Conservation (phyloP, 1,140 invertebrate species). For the Drosophila varians region DNA sequence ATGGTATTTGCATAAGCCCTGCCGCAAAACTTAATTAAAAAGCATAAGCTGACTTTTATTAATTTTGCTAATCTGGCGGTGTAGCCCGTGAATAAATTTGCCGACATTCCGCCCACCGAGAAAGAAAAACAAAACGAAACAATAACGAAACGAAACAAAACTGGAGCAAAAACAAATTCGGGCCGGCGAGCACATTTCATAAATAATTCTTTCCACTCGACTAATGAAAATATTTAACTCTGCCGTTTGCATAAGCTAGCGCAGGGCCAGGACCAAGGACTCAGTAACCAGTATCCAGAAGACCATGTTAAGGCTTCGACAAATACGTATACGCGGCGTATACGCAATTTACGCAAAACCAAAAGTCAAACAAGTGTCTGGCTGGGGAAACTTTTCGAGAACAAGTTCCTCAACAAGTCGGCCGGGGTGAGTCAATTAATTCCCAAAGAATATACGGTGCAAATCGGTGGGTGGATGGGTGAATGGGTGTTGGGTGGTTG, state of each 20-base stretch:
- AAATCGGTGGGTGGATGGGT: constrained; percentile 15
- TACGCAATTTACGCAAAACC: constrained; percentile 56
- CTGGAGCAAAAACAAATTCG: constrained; percentile 18
- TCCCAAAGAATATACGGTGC: constrained; percentile 61
- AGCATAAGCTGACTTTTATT: constrained; percentile 70
- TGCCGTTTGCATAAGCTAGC: constrained; percentile 60
- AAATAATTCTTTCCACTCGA: constrained; percentile 75
- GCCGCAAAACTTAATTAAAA: constrained; percentile 68
- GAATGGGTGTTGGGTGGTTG: too few species aligned
- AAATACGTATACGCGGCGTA: constrained; percentile 65
- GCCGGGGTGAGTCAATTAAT: constrained; percentile 73
- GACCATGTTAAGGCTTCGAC: constrained; percentile 31
- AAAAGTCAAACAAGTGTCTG: constrained; percentile 64
- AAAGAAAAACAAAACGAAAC: constrained; percentile 30
- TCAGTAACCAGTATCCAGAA: background rate
- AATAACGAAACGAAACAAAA: constrained; percentile 26
- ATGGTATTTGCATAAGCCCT: constrained; percentile 44
- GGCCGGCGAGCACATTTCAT: constrained; percentile 54
- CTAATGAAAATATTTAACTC: constrained; percentile 77
- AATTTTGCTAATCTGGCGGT: constrained; percentile 69
- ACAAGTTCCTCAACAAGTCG: constrained; percentile 63
- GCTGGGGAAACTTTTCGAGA: constrained; percentile 36
- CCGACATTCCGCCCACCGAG: constrained; percentile 20
- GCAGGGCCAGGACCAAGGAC: background rate
- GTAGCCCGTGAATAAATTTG: constrained; percentile 70